Base-by-base conservation (phyloP, 2,797 vertebrate species). In the Botia kubotai region DNA sequence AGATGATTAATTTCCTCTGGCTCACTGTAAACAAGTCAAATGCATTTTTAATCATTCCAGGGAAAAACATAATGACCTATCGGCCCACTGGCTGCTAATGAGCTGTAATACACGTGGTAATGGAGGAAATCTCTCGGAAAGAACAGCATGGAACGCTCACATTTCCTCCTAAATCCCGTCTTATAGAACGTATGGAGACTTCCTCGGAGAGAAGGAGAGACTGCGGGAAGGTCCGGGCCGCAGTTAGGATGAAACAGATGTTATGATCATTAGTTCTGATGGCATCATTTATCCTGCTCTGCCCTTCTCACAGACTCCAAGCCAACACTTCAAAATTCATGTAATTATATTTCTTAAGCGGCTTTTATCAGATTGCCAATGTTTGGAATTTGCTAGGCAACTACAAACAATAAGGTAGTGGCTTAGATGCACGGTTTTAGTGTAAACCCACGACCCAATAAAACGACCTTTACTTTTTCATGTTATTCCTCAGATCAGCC, bases 1-100 rank as follows among this genome's bases (percentile, higher is more conserved):
- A 7, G 60, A 74, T 84, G 79, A 86, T 82, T 84, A 6, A 82
- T 80, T 77, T 82, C 63, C 69, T 74, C 33, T 57, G 80, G 48
- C 46, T 29, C 72, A 71, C 76, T 53, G 17, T 80, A 82, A 84
- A 80, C 79, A 74, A 74, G 55, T 69, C 46, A 63, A 86, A 80
- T 70, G 43, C 21, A 58, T 77, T 82, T 86, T 69, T 79, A 83
- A 86, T 82, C 75, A 76, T 71, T 63, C 6, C 19, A 68, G 79
- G 77, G 19, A 8, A 77, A 82, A 72, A 72, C 36, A 76, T 50
- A 73, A 81, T 21, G 29, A 78, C 39, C 62, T 50, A 36, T 68
- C 75, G 63, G 66, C 53, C 60, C 68, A 77, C 33, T 33, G 75
- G 43, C 67, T 81, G 75, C 75, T 85, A 81, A 86, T 86, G 75